Conservation (phyloP, 2,797 vertebrate genomes). For the Onychomys leucogaster region DNA sequence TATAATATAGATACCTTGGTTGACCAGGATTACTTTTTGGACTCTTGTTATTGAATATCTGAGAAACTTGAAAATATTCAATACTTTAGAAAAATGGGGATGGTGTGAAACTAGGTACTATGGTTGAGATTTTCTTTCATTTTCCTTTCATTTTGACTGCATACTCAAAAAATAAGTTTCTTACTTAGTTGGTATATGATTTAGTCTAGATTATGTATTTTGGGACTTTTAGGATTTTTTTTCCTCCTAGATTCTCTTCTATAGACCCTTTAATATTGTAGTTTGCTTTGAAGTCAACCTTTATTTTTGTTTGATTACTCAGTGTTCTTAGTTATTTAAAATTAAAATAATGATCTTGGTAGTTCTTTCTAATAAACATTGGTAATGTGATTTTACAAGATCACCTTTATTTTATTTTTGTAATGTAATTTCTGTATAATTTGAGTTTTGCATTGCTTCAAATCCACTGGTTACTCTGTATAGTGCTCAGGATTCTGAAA, state of each 20-base stretch:
- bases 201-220: constrained; percentile 16
- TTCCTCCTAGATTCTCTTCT: background rate
- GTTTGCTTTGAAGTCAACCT: constrained; percentile 21
- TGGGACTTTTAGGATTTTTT: constrained; percentile 32
- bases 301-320: constrained; percentile 63
- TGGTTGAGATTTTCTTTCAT: constrained; percentile 60
- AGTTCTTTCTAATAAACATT: constrained; percentile 42
- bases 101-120: constrained; percentile 35
- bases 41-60: constrained; percentile 28
- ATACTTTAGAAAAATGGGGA: constrained; percentile 51
- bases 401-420: constrained; percentile 44
- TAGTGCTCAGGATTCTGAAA: constrained; percentile 82
- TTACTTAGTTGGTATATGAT: constrained; percentile 15
- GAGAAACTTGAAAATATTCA: constrained; percentile 34
- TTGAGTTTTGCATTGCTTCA: constrained; percentile 67
- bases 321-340: constrained; percentile 61
- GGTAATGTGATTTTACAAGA: background rate
- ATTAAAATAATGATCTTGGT: constrained; percentile 47
- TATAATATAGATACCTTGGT: background rate
- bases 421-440: constrained; percentile 54
- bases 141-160: constrained; percentile 27
- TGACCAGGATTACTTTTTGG: background rate
- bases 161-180: constrained; percentile 51
- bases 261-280: constrained; percentile 54
- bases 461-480: constrained; percentile 77